These are phyloP conservation scores for Anser cygnoides DNA, from an alignment of 2,113 vertebrate genomes.

Conservation along the genomic window DNA sequence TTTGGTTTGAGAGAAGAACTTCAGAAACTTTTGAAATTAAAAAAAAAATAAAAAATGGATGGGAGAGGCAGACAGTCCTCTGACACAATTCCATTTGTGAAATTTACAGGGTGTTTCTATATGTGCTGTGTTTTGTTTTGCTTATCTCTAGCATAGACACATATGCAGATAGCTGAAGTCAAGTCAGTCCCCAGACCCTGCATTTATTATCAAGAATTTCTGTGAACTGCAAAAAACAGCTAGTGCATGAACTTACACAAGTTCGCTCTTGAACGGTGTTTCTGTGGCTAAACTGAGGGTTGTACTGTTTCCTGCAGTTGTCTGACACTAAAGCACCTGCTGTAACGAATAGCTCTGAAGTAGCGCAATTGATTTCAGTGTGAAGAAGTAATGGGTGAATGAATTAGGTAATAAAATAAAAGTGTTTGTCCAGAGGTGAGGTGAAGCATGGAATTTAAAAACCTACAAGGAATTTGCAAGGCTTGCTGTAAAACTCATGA, in stretches of 20 bases:
- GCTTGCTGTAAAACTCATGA: not conserved
- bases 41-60: not conserved
- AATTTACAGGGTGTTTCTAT: not conserved
- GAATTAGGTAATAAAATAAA: not conserved
- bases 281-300: not conserved
- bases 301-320: not conserved
- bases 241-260: not conserved
- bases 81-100: not conserved
- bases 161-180: not conserved
- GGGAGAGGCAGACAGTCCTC: not conserved
- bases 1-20: not conserved
- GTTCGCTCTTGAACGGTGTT: rapidly evolving
- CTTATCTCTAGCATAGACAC: not conserved
- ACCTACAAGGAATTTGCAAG: not conserved
- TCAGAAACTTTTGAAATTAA: not conserved
- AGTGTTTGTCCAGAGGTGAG: not conserved
- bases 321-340: not conserved
- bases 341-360: not conserved
- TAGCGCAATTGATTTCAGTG: not conserved
- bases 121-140: not conserved
- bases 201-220: not conserved
- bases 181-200: not conserved
- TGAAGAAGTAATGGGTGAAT: not conserved
- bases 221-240: not conserved
- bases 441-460: not conserved